Base-by-base conservation (phyloP, 2,113 vertebrate species). In the Marmota flaviventris region DNA sequence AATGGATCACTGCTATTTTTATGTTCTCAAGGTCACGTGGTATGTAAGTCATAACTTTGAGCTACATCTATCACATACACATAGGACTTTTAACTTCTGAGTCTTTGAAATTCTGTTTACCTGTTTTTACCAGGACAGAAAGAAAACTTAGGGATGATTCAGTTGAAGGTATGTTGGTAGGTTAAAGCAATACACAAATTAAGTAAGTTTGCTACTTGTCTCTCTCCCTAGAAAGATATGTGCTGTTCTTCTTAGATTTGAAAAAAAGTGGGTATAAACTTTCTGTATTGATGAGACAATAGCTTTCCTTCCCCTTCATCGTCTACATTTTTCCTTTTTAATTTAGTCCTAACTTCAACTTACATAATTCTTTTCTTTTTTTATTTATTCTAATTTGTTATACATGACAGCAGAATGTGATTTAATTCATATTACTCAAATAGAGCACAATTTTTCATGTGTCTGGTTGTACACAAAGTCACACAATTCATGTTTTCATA, bases 341-440 rank as follows among this genome's bases (percentile, higher is more conserved):
- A 67, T 87, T 97, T 75, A 93, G 92, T 70, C 27, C 29, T 81
- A 37, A 42, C 24, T 92, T 96, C 65, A 83, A 51, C 65, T 92
- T 73, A 39, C 20, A 39, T 18, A 84, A 0, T 83, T 94, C 56
- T 78, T 92, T 51, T 51, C 48, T 51, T 51, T 6, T 51, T 51
- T 51, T 13, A 51, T 51, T 51, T 51, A 51, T 51, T 51, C 48
- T 51, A 51, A 51, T 51, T 51, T 51, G 11, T 51, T 51, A 51
- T 51, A 51, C 11, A 51, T 51, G 48, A 51, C 48, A 51, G 48
- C 48, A 51, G 48, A 51, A 51, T 51, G 48, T 5, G 5, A 51
- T 51, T 51, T 13, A 51, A 51, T 51, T 51, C 48, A 13, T 51
- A 51, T 51, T 51, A 51, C 48, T 11, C 48, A 51, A 51, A 51